These are phyloP conservation scores for Zonitis immaculata DNA, from an alignment of 2,888 invertebrate species.

Conservation along the genomic window DNA sequence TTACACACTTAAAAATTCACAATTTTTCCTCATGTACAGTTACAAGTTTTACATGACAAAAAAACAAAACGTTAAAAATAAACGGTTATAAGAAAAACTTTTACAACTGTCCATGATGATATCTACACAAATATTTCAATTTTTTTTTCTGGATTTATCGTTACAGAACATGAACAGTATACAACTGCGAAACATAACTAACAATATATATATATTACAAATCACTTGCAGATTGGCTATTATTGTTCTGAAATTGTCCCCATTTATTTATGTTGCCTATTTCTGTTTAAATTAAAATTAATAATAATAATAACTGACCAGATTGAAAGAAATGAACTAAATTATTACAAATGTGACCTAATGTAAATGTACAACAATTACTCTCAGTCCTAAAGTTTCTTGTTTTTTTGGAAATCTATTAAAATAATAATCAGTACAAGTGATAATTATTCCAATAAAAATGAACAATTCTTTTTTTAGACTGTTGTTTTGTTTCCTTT, in stretches of 20 bases:
- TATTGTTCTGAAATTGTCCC: constrained; percentile 3
- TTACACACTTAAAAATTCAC: constrained; percentile 15
- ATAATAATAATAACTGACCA: not conserved
- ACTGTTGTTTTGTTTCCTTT: too few relatives aligned
- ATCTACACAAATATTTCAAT: constrained; percentile 6
- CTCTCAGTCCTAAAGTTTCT: not conserved
- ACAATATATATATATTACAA: constrained; percentile 8
- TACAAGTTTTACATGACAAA: not conserved
- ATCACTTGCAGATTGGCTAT: constrained; percentile 15
- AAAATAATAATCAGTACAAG: constrained; percentile 10
- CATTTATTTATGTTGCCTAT: constrained; percentile 13
- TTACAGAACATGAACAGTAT: constrained; percentile 7
- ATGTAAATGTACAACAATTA: not conserved
- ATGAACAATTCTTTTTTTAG: constrained; percentile 1
- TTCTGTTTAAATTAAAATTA: not conserved
- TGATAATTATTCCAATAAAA: constrained; percentile 7
- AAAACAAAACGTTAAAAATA: not conserved
- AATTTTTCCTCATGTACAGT: constrained; percentile 4
- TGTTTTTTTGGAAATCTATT: not conserved
- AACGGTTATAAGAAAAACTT: not conserved
- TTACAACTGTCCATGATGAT: constrained; percentile 9
- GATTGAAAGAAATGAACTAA: constrained; percentile 6
- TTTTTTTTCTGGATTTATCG: constrained; percentile 2
- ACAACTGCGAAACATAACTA: constrained; percentile 12
- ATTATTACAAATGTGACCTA: not conserved